phyloP scores from a whole-genome alignment of 2,888 invertebrate genomes.

The Dynastes maya region DNA sequence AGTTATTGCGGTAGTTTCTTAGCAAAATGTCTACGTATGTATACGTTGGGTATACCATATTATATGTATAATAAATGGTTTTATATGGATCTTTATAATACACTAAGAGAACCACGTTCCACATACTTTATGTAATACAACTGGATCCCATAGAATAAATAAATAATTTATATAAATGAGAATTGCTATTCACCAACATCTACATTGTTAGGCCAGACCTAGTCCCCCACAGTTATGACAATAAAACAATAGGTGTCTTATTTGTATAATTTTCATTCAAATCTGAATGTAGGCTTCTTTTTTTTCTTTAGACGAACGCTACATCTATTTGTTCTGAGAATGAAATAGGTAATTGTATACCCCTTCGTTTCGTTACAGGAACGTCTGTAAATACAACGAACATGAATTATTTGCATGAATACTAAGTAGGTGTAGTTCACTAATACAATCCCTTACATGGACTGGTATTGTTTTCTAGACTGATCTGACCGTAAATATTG shows the following conservation, averaged over 20 bases:
- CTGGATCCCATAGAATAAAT: slow-evolving; percentile 8
- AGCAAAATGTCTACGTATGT: not conserved
- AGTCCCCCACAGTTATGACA: not conserved
- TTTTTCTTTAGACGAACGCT: not conserved
- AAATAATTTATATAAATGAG: slow-evolving; percentile 21
- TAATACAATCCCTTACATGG: slow-evolving; percentile 29
- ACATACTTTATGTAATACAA: not conserved
- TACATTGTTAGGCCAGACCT: slow-evolving; percentile 7
- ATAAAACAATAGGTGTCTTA: slow-evolving; percentile 36
- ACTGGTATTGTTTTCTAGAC: slow-evolving; percentile 19
- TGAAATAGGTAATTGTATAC: slow-evolving; percentile 16
- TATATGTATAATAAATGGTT: not conserved
- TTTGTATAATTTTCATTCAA: slow-evolving; percentile 41
- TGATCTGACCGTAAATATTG: slow-evolving; percentile 16
- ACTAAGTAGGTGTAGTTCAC: slow-evolving; percentile 37
- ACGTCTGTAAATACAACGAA: slow-evolving; percentile 23
- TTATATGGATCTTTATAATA: not conserved
- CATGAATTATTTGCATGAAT: slow-evolving; percentile 38
- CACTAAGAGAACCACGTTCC: not conserved
- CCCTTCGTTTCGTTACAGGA: slow-evolving; percentile 7
- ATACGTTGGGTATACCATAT: too few species aligned
- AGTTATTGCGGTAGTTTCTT: not conserved
- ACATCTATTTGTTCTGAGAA: slow-evolving; percentile 35
- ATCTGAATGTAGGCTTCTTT: slow-evolving; percentile 13
- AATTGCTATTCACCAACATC: slow-evolving; percentile 32